phyloP scores from a whole-genome alignment of 2,797 vertebrate species.

The Thunnus albacares region DNA sequence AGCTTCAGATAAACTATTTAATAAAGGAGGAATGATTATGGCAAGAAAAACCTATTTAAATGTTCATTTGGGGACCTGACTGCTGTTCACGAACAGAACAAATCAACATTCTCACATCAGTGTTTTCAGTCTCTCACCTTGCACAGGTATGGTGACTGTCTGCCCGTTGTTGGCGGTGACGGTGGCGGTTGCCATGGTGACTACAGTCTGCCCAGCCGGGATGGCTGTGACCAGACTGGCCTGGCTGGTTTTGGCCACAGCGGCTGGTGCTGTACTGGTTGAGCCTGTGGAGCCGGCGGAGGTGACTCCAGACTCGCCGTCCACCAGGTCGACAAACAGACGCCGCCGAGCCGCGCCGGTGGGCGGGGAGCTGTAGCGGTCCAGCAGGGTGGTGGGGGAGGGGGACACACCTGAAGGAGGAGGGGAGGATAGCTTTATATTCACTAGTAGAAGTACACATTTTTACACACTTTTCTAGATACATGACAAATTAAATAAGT shows the following conservation, averaged over 20 bases:
- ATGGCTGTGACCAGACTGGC: slow-evolving; percentile 86
- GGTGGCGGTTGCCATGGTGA: slow-evolving; percentile 93
- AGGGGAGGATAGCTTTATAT: not conserved
- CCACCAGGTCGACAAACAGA: slow-evolving; percentile 84
- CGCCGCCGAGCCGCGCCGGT: slow-evolving; percentile 85
- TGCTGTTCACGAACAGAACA: no score
- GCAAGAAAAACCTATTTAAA: no score
- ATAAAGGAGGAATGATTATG: no score
- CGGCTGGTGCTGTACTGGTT: slow-evolving; percentile 43
- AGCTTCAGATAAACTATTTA: no score
- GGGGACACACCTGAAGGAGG: slow-evolving; percentile 80
- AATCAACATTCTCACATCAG: no score
- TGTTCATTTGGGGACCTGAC: no score
- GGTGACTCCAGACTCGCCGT: slow-evolving; percentile 60
- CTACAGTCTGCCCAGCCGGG: slow-evolving; percentile 92
- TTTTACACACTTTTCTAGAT: no score
- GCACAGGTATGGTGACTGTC: slow-evolving; percentile 93
- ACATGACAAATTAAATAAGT: no score
- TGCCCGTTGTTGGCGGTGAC: slow-evolving; percentile 94
- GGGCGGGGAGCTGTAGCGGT: slow-evolving; percentile 90
- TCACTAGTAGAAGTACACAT: no score
- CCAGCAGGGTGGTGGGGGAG: slow-evolving; percentile 88
- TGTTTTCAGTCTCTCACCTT: slow-evolving; percentile 83
- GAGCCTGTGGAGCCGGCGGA: slow-evolving; percentile 16
- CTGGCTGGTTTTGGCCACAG: slow-evolving; percentile 70